phyloP scores from a whole-genome alignment of 2,113 vertebrate genomes.

The Uropsilus gracilis region DNA sequence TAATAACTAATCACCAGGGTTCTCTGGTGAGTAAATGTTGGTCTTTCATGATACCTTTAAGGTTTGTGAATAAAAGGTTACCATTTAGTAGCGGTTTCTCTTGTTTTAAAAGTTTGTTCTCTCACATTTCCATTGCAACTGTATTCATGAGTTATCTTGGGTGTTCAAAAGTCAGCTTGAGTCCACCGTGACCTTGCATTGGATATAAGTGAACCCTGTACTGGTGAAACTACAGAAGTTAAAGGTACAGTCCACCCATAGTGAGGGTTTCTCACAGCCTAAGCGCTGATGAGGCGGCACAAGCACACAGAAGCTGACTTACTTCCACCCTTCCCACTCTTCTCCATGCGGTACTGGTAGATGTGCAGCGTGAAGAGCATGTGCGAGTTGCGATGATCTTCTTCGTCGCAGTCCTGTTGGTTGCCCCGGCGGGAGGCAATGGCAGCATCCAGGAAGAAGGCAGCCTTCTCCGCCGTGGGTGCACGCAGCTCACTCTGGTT shows the following conservation, averaged over 20 bases:
- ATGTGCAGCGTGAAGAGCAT: conserved; percentile 99
- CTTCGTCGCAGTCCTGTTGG: conserved; percentile 91
- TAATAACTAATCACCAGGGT: background rate
- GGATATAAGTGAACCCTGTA: fast-evolving
- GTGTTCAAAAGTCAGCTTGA: background rate
- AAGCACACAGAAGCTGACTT: conserved; percentile 75
- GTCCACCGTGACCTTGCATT: background rate
- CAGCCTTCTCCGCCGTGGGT: conserved; percentile 96
- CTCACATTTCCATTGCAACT: background rate
- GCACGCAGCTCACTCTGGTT: conserved; percentile 98
- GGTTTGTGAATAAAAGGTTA: background rate
- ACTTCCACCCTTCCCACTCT: conserved; percentile 97
- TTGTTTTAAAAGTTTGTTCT: background rate
- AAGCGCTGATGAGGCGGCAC: background rate
- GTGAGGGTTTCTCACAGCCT: fast-evolving
- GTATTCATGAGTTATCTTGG: background rate
- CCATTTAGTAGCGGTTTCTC: background rate
- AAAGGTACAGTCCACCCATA: background rate
- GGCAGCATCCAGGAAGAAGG: conserved; percentile 96
- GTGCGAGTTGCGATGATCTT: conserved; percentile 96
- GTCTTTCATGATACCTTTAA: background rate
- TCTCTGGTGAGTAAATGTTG: too few relatives aligned
- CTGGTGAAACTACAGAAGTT: fast-evolving
- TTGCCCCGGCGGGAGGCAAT: conserved; percentile 93
- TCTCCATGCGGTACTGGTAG: conserved; percentile 99